Evolutionary conservation across 1,140 invertebrate genomes (phyloP).

Genomic region (Venturia canescens): DNA sequence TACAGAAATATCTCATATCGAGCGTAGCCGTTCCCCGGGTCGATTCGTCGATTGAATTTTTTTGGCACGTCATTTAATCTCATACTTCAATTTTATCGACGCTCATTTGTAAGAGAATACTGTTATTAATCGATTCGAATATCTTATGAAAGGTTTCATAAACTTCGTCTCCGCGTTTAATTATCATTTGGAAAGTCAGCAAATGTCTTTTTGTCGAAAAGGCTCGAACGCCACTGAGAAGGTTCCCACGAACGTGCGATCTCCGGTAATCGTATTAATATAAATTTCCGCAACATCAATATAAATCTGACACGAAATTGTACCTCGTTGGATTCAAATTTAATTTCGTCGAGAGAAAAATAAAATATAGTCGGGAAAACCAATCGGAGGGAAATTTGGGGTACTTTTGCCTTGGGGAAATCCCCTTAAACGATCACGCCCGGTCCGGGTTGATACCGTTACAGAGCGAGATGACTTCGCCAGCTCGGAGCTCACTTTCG

Average conservation of each 20-base stretch:
- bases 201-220: too few species aligned
- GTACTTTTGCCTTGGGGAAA: slow-evolving; percentile 20
- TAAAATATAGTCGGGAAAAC: neutral
- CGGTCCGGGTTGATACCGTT: slow-evolving; percentile 61
- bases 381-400: neutral
- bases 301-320: too few species aligned
- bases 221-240: too few species aligned
- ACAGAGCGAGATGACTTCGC: neutral
- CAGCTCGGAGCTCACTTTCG: slow-evolving; percentile 60
- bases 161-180: too few species aligned
- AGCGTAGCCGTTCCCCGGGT: neutral
- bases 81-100: neutral
- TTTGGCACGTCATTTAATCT: neutral
- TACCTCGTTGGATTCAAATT: neutral
- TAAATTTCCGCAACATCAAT: too few species aligned
- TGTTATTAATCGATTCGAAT: too few species aligned
- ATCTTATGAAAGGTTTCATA: too few species aligned
- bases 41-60: neutral
- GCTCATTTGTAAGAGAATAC: neutral
- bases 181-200: too few species aligned
- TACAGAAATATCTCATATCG: neutral
- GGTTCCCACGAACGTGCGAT: too few species aligned
- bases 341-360: neutral
- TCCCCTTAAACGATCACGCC: slow-evolving; percentile 62
- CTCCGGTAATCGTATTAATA: too few species aligned